These are phyloP conservation scores for Strigamia maritima DNA, from an alignment of 2,888 invertebrate species.

Conservation along the genomic window DNA sequence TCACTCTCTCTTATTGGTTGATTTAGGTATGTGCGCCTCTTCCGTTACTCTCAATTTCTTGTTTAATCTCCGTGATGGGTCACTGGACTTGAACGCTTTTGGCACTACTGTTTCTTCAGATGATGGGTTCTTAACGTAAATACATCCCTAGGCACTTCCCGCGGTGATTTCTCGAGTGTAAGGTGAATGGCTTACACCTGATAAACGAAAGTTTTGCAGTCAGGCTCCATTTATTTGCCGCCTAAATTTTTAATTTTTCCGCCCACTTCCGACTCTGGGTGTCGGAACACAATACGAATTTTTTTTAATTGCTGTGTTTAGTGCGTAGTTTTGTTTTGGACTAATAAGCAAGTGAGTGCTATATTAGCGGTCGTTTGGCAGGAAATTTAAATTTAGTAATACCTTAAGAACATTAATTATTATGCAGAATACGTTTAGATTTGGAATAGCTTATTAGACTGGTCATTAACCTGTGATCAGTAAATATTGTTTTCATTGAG, in stretches of 20 bases:
- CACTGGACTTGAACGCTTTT: background rate
- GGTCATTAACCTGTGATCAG: no score
- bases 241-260: background rate
- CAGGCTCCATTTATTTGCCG: background rate
- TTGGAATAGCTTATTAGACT: no score
- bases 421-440: no score
- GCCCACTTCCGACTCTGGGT: background rate
- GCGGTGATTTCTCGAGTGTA: background rate
- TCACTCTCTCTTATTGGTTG: conserved; percentile 5
- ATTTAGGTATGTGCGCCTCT: background rate
- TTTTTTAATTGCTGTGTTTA: background rate
- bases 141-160: background rate
- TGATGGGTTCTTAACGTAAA: background rate
- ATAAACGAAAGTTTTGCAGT: background rate
- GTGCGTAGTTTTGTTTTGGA: background rate
- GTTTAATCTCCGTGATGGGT: background rate
- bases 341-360: background rate
- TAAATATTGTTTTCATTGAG: no score
- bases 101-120: background rate
- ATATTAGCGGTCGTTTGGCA: background rate
- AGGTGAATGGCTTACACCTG: background rate
- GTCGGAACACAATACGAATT: background rate
- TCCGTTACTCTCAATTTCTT: background rate
- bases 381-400: no score
- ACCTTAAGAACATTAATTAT: no score